These are phyloP conservation scores for Peromyscus eremicus DNA, from an alignment of 2,797 vertebrate genomes.

Conservation along the genomic window DNA sequence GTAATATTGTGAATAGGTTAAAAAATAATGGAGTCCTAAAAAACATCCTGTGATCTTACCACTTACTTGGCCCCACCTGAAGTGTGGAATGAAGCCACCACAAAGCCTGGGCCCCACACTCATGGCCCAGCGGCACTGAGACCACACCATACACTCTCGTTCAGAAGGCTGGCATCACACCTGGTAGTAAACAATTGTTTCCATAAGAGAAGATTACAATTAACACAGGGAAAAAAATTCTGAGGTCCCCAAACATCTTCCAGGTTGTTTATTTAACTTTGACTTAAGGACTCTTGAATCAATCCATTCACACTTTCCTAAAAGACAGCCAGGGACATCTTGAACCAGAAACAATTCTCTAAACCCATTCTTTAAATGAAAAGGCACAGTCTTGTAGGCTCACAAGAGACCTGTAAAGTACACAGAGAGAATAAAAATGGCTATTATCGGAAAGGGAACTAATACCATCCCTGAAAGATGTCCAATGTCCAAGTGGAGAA, in stretches of 20 bases:
- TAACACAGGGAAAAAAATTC: slow-evolving; percentile 80
- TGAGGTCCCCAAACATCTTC: slow-evolving; percentile 77
- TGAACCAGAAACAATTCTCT: slow-evolving; percentile 74
- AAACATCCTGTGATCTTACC: slow-evolving; percentile 68
- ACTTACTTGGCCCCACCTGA: slow-evolving; percentile 42
- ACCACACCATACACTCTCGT: slow-evolving; percentile 53
- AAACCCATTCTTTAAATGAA: slow-evolving; percentile 72
- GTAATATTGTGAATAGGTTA: slow-evolving; percentile 67
- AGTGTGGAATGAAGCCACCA: slow-evolving; percentile 47
- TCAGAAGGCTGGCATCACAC: slow-evolving; percentile 68
- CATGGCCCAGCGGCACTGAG: background rate
- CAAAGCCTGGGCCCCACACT: background rate
- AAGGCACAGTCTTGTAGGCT: slow-evolving; percentile 64
- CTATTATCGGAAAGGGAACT: slow-evolving; percentile 63
- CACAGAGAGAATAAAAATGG: slow-evolving; percentile 42
- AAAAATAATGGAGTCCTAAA: slow-evolving; percentile 68
- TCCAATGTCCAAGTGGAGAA: background rate
- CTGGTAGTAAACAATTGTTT: slow-evolving; percentile 76
- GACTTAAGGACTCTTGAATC: slow-evolving; percentile 75
- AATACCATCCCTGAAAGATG: background rate
- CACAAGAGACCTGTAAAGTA: slow-evolving; percentile 63
- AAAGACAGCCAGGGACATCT: slow-evolving; percentile 68
- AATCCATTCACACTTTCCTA: slow-evolving; percentile 59
- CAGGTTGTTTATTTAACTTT: slow-evolving; percentile 80
- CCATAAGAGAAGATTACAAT: slow-evolving; percentile 78